Conservation (phyloP, 2,888 invertebrate genomes). For the Acanthococcus lagerstroemiae region DNA sequence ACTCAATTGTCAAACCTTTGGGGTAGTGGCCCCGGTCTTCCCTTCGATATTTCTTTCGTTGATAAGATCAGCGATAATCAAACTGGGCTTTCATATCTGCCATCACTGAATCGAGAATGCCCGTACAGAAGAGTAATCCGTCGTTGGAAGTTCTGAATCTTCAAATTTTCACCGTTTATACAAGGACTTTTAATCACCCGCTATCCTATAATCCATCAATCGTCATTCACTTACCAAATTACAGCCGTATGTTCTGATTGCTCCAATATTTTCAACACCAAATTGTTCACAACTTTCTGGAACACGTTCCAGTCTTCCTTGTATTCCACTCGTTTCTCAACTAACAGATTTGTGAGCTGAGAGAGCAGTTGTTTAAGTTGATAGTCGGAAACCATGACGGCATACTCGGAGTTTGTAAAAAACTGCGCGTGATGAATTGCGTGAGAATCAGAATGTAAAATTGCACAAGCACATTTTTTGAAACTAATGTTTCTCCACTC, state of each 20-base stretch:
- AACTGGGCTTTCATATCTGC: too few species aligned
- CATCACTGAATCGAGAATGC: too few species aligned
- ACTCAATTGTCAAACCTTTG: too few species aligned
- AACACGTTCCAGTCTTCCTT: slow-evolving; percentile 5
- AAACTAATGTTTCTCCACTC: too few species aligned
- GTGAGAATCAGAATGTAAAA: background rate
- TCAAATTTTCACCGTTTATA: too few species aligned
- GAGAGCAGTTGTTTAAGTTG: slow-evolving; percentile 15
- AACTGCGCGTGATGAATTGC: background rate
- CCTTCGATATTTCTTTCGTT: too few species aligned
- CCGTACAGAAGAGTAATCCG: too few species aligned
- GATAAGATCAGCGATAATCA: too few species aligned
- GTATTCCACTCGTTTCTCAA: slow-evolving; percentile 27
- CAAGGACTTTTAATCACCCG: too few species aligned
- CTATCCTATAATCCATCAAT: background rate
- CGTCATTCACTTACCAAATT: slow-evolving; percentile 48
- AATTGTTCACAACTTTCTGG: slow-evolving; percentile 45
- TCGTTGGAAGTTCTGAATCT: too few species aligned
- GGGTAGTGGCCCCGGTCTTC: too few species aligned
- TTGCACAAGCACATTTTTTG: too few species aligned
- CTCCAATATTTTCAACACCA: slow-evolving; percentile 57
- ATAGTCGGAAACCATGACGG: slow-evolving; percentile 6
- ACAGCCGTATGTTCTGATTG: slow-evolving; percentile 55
- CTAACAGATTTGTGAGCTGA: slow-evolving; percentile 9
- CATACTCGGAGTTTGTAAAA: background rate